phyloP scores from a whole-genome alignment of 2,888 invertebrate genomes.

The Osedax frankpressi region DNA sequence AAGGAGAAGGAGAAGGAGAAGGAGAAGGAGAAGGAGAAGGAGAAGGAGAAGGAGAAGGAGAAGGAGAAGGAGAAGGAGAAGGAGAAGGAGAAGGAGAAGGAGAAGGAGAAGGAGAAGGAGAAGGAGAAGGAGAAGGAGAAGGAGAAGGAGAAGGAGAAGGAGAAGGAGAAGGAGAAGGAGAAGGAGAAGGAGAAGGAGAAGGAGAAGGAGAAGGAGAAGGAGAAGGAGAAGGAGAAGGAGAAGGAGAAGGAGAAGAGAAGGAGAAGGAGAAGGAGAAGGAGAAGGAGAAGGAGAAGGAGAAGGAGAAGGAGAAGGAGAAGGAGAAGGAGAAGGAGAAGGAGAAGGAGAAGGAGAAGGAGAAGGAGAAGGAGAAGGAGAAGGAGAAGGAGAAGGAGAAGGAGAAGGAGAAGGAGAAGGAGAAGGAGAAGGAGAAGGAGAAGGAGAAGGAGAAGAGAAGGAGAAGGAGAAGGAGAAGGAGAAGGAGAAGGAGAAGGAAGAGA shows the following conservation, averaged over 20 bases:
- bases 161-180: neutral
- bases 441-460: neutral
- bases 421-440: neutral
- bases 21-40: neutral
- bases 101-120: neutral
- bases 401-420: constrained; percentile 7
- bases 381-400: neutral
- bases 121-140: neutral
- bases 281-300: neutral
- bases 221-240: too few relatives aligned
- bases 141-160: neutral
- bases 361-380: too few relatives aligned
- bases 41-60: neutral
- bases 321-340: constrained; percentile 7
- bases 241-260: neutral
- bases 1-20: neutral
- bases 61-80: neutral
- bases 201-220: neutral
- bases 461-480: neutral
- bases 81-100: neutral
- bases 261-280: neutral
- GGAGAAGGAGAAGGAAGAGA: too few relatives aligned
- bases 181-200: neutral
- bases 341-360: too few relatives aligned
- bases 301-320: neutral